Percentiles rank a stretch among this genome's conserved stretches.
Evolutionary conservation across 2,113 vertebrate species (phyloP).

Genomic region (Phoenicopterus ruber): DNA sequence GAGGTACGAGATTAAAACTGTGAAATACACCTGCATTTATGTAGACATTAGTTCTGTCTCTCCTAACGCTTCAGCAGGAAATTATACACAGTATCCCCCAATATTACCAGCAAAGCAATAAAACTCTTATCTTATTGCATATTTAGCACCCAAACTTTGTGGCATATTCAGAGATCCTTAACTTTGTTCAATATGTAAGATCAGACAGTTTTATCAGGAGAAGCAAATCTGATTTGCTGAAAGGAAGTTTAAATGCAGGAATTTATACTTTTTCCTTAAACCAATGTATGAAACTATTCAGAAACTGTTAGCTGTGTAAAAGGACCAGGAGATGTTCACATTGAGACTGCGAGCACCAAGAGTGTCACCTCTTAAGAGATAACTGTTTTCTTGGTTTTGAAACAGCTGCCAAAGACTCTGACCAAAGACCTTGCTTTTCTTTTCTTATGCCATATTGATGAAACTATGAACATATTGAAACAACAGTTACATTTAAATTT

Average conservation of each 20-base stretch:
- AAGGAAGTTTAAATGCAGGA: background rate
- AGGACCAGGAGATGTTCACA: background rate
- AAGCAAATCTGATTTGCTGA: background rate
- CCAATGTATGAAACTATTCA: background rate
- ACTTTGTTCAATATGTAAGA: background rate
- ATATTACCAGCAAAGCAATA: background rate
- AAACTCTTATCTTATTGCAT: background rate
- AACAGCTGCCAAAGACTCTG: background rate
- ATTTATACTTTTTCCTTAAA: background rate
- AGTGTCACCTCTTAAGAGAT: background rate
- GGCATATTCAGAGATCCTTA: background rate
- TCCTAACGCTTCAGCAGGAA: background rate
- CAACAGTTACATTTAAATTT: background rate
- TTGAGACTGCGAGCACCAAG: background rate
- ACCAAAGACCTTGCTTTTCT: background rate
- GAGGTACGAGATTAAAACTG: background rate
- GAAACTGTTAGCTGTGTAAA: background rate
- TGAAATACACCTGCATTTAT: background rate
- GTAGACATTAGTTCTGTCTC: background rate
- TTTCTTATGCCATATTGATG: background rate
- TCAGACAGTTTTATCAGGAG: background rate
- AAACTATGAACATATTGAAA: background rate
- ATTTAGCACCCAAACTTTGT: background rate
- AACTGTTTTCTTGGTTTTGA: background rate
- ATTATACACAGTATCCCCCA: background rate